A percentile compares a stretch with the other conserved stretches of the same genome.
These are phyloP conservation scores for Saxicola maurus DNA, from an alignment of 2,797 vertebrate species.

Conservation along the genomic window DNA sequence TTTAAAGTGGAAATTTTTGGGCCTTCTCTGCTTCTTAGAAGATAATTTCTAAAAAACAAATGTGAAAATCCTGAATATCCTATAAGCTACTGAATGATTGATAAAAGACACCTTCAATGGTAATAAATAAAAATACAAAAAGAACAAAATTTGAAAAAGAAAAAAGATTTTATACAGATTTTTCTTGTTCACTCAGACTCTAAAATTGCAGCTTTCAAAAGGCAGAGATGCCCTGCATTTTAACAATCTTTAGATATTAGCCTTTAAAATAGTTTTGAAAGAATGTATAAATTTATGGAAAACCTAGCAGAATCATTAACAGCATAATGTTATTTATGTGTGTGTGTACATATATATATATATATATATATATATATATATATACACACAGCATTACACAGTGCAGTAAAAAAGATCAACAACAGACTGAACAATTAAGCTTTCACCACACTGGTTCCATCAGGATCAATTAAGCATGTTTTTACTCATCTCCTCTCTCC, in stretches of 20 bases:
- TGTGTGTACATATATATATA: rapidly evolving
- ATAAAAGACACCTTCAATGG: not conserved
- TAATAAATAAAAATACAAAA: not conserved
- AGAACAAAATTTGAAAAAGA: not conserved
- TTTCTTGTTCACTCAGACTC: not conserved
- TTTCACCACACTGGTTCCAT: not conserved
- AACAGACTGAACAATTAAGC: not conserved
- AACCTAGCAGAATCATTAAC: not conserved
- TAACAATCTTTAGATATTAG: not conserved
- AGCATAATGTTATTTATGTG: not conserved
- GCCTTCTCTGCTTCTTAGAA: not conserved
- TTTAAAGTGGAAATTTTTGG: not conserved
- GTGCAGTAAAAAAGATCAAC: not conserved
- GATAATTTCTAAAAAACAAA: not conserved
- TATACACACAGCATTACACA: not conserved
- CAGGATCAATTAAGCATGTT: not conserved
- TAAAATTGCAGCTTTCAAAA: not conserved
- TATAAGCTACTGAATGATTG: not conserved
- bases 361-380: too few relatives aligned
- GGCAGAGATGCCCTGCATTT: not conserved
- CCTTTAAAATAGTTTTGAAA: not conserved
- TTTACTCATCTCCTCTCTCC: not conserved
- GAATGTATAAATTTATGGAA: not conserved
- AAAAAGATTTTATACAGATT: not conserved
- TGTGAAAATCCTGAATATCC: not conserved